phyloP scores from a whole-genome alignment of 2,113 vertebrate species.

The Oncorhynchus clarkii region DNA sequence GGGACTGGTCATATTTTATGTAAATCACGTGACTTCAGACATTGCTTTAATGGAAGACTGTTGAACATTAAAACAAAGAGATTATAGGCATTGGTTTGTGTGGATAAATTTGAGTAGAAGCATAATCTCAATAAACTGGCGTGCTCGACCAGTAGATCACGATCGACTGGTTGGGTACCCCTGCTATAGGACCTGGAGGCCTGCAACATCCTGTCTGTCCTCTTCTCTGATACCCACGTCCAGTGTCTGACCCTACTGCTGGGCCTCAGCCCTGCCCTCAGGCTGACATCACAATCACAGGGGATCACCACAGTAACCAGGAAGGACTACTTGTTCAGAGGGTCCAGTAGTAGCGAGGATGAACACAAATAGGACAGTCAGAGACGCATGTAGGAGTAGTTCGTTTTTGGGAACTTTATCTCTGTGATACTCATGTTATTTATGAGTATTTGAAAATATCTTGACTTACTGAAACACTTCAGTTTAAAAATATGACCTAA shows the following conservation, averaged over 20 bases:
- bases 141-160: no score
- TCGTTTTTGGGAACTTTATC: neutral
- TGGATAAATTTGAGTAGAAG: no score
- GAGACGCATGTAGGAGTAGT: neutral
- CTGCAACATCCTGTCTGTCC: no score
- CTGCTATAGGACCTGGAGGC: no score
- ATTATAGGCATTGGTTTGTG: no score
- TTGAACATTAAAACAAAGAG: no score
- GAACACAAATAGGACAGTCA: slow-evolving; percentile 8
- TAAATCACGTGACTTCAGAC: no score
- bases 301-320: neutral
- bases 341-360: slow-evolving; percentile 66
- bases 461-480: neutral
- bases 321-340: slow-evolving; percentile 55
- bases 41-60: no score
- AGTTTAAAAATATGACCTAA: neutral
- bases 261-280: slow-evolving; percentile 53
- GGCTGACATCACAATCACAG: slow-evolving; percentile 51
- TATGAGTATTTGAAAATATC: neutral
- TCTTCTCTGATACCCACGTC: no score
- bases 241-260: slow-evolving; percentile 42
- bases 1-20: no score
- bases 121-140: no score
- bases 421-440: neutral
- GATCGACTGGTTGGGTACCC: no score